Evolutionary conservation across 2,797 vertebrate species (phyloP).

Genomic region (Halcyon leucocephala): DNA sequence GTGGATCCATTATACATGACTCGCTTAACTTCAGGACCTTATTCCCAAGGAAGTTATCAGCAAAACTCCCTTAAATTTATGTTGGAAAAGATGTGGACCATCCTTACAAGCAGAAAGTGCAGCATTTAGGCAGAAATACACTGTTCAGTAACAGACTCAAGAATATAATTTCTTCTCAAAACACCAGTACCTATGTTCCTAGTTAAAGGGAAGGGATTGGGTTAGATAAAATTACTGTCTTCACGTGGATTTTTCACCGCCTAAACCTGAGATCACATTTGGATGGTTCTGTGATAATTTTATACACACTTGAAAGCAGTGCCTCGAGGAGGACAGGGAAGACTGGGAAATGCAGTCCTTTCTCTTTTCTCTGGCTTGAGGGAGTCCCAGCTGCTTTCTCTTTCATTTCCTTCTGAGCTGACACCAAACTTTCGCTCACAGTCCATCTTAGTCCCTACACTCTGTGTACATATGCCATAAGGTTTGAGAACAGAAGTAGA

Average conservation of each 20-base stretch:
- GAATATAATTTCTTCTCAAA: neutral
- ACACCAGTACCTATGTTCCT: neutral
- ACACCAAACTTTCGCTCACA: neutral
- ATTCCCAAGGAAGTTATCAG: neutral
- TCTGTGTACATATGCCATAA: accelerated
- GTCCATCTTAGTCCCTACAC: neutral
- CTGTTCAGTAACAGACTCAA: neutral
- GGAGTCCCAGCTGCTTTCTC: neutral
- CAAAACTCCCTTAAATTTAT: neutral
- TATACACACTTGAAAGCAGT: neutral
- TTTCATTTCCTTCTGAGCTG: neutral
- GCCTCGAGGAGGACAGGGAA: neutral
- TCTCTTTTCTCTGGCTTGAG: neutral
- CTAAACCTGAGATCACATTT: neutral
- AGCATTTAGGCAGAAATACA: neutral
- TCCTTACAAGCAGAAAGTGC: neutral
- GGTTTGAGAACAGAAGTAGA: neutral
- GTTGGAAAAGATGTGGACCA: neutral
- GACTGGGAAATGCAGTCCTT: neutral
- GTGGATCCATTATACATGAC: neutral
- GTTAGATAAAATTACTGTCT: neutral
- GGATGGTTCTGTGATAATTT: neutral
- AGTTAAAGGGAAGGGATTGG: neutral
- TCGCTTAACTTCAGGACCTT: neutral
- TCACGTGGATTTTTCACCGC: neutral